Percentiles rank a stretch among this genome's conserved stretches.
Evolutionary conservation across 1,140 invertebrate species (phyloP).

Genomic region (Augochlora pura): DNA sequence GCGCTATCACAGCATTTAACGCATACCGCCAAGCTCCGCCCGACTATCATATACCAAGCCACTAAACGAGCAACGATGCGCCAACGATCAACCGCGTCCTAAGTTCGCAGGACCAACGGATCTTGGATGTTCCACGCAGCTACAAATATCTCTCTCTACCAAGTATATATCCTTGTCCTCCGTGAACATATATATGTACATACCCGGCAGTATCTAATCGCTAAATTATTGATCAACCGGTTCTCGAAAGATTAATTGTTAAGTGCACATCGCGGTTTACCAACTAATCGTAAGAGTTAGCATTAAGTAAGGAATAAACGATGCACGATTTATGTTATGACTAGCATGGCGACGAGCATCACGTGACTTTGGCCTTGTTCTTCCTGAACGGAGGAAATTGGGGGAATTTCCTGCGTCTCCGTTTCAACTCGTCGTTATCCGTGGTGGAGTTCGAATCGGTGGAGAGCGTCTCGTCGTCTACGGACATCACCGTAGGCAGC

Average conservation of each 20-base stretch:
- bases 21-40: neutral
- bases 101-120: neutral
- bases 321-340: slow-evolving; percentile 40
- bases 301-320: slow-evolving; percentile 54
- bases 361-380: slow-evolving; percentile 77
- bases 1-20: neutral
- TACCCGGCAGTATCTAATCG: slow-evolving; percentile 17
- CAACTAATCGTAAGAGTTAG: slow-evolving; percentile 48
- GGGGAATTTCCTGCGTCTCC: slow-evolving; percentile 76
- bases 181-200: slow-evolving; percentile 5
- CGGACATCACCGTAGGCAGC: slow-evolving; percentile 69
- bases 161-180: neutral
- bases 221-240: slow-evolving; percentile 42
- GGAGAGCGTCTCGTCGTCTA: slow-evolving; percentile 79
- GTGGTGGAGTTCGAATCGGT: slow-evolving; percentile 81
- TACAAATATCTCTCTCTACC: slow-evolving; percentile 33
- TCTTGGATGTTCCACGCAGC: neutral
- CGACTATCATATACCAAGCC: neutral
- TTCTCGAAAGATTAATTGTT: slow-evolving; percentile 39
- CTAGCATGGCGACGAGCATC: slow-evolving; percentile 54
- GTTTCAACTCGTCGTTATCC: slow-evolving; percentile 78
- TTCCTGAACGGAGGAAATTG: slow-evolving; percentile 76
- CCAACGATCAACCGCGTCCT: neutral
- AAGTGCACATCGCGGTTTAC: slow-evolving; percentile 54
- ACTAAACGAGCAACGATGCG: neutral